Evolutionary conservation across 2,888 invertebrate species (phyloP), one percentile per base, ranked within the genome.

Genomic region (Calameuta filiformis): DNA sequence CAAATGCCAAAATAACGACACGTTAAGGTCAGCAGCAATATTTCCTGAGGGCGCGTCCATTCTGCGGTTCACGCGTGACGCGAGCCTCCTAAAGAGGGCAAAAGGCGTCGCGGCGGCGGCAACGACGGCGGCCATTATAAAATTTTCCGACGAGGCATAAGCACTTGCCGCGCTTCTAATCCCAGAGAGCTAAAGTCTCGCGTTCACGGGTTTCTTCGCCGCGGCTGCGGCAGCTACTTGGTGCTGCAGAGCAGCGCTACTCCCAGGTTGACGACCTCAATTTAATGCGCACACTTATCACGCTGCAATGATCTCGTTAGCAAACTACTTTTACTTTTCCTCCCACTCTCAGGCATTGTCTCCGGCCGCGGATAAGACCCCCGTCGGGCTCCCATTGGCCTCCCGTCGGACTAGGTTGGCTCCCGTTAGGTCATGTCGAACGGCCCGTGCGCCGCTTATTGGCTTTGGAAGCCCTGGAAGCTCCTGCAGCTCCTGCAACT

Each of bases 401-500:
- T 40, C 40, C 40, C 1, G 40, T 15, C 40, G 40, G 40, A 40
- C 1, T 15, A 40, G 15, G 40, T 15, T 37, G 37, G 37, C 37
- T 37, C 37, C 12, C 12, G 37, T 37, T 37, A 37, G 37, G 12
- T 37, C 12, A 77, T 82, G 83, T 84, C 86, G 83, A 88, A 84
- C 83, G 82, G 83, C 81, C 40, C 79, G 80, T 80, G 79, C 81
- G 35, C 12, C 35, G 83, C 82, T 87, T 88, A 89, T 89, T 89
- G 89, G 89, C 86, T 89, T 89, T 85, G 81, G 88, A 88, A 89
- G 85, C 87, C 86, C 82, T 33, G 33, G 33, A 33, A 33, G 89
- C 86, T 86, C 79, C 79, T 81, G 75, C 85, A 83, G 83, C 85
- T 83, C 82, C 78, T 69, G 15, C 77, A 76, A 77, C 73, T 75